Conservation (phyloP, 2,113 vertebrate genomes). For the Charina bottae region DNA sequence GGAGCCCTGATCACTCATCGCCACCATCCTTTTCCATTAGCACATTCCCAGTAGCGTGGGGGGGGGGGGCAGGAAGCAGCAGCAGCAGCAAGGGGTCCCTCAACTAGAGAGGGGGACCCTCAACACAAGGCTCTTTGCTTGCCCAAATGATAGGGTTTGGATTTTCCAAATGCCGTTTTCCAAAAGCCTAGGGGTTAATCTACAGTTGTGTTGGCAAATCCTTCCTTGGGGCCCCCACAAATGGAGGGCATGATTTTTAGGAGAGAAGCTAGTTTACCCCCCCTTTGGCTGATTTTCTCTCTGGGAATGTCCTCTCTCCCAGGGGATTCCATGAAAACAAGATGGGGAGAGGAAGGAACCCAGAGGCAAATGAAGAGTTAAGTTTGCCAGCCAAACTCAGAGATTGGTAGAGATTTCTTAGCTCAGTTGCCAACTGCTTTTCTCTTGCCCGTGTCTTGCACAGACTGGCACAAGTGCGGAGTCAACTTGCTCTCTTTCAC, state of each 20-base stretch:
- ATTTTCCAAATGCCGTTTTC: not conserved
- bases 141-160: not conserved
- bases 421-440: not conserved
- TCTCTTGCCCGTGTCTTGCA: not conserved
- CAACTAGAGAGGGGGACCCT: too few relatives aligned
- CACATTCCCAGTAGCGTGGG: not conserved
- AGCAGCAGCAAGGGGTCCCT: too few relatives aligned
- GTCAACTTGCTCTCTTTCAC: not conserved
- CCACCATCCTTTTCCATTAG: not conserved
- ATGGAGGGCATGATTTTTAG: not conserved
- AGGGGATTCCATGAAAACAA: not conserved
- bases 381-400: not conserved
- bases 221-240: not conserved
- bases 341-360: not conserved
- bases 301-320: not conserved
- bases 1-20: too few relatives aligned
- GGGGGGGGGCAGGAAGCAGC: accelerated
- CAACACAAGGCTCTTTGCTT: not conserved
- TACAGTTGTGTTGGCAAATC: not conserved
- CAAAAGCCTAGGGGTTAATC: not conserved
- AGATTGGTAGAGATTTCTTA: not conserved
- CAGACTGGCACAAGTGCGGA: not conserved
- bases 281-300: too few relatives aligned
- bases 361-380: not conserved
- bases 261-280: not conserved